Evolutionary conservation across 23 tunicate genomes (phyloP).

Genomic region (Botrylloides violaceus): DNA sequence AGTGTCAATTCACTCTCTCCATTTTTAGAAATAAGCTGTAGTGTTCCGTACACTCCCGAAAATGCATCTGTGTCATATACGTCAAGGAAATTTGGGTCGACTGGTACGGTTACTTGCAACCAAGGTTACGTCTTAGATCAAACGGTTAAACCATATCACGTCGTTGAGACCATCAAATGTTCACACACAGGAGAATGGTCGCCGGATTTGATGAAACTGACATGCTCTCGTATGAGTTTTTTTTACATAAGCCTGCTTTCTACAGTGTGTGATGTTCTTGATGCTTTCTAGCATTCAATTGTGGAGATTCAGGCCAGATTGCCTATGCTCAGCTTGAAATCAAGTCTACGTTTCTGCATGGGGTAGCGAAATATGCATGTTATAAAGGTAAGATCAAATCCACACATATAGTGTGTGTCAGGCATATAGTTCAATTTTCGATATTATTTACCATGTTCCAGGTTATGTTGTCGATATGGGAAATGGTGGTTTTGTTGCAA

Average conservation of each 20-base stretch:
- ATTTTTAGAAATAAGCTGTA: slow-evolving; percentile 8
- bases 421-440: too few relatives aligned
- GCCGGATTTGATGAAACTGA: slow-evolving; percentile 15
- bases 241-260: neutral
- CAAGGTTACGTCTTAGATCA: slow-evolving; percentile 43
- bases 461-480: slow-evolving; percentile 20
- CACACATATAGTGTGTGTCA: too few relatives aligned
- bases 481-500: slow-evolving; percentile 2
- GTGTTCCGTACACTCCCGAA: slow-evolving; percentile 1
- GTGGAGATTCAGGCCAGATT: slow-evolving; percentile 8
- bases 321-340: neutral
- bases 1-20: too few relatives aligned
- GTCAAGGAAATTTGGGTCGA: slow-evolving; percentile 5
- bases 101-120: slow-evolving; percentile 12
- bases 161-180: slow-evolving; percentile 22
- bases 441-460: neutral
- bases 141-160: neutral
- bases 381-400: slow-evolving; percentile 22
- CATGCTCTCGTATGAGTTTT: slow-evolving; percentile 34
- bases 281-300: slow-evolving; percentile 22
- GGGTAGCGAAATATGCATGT: slow-evolving; percentile 17
- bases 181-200: slow-evolving; percentile 27
- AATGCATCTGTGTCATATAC: slow-evolving; percentile 18
- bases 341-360: neutral
- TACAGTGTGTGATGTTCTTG: neutral